Evolutionary conservation across 2,113 vertebrate species (phyloP).

Genomic region (Phalacrocorax carbo): DNA sequence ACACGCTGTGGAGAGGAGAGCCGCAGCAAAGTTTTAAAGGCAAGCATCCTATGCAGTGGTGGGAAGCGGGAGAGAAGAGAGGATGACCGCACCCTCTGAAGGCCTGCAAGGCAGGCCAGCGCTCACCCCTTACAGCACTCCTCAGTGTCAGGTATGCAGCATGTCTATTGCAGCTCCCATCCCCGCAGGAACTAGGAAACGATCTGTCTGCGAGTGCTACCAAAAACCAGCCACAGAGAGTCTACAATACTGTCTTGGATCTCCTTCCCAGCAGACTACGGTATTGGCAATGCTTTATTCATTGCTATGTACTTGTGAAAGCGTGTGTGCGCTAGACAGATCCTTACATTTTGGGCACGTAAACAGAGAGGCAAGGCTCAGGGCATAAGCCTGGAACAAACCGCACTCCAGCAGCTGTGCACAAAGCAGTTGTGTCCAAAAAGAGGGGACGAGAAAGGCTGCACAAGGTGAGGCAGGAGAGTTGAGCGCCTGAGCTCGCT

Average conservation of each 20-base stretch:
- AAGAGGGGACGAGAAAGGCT: neutral
- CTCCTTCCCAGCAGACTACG: neutral
- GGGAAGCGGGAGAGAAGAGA: neutral
- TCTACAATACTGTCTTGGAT: neutral
- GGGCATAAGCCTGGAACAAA: neutral
- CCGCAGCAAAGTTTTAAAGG: neutral
- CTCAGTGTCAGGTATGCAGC: neutral
- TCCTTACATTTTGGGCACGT: neutral
- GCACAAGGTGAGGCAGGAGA: neutral
- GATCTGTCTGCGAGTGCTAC: neutral
- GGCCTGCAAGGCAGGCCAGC: neutral
- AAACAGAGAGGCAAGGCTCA: neutral
- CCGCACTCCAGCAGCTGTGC: neutral
- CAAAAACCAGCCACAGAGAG: neutral
- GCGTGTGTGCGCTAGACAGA: fast-evolving
- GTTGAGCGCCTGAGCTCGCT: neutral
- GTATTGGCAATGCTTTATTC: neutral
- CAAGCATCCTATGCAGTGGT: neutral
- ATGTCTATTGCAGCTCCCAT: neutral
- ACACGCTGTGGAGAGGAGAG: neutral
- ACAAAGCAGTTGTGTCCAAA: neutral
- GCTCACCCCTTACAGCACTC: neutral
- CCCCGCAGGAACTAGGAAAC: neutral
- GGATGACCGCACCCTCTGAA: neutral
- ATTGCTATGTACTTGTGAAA: neutral